Percentiles rank a stretch among this genome's conserved stretches.
These are phyloP conservation scores for Sandelia bainsii DNA, from an alignment of 2,797 vertebrate genomes.

Conservation along the genomic window DNA sequence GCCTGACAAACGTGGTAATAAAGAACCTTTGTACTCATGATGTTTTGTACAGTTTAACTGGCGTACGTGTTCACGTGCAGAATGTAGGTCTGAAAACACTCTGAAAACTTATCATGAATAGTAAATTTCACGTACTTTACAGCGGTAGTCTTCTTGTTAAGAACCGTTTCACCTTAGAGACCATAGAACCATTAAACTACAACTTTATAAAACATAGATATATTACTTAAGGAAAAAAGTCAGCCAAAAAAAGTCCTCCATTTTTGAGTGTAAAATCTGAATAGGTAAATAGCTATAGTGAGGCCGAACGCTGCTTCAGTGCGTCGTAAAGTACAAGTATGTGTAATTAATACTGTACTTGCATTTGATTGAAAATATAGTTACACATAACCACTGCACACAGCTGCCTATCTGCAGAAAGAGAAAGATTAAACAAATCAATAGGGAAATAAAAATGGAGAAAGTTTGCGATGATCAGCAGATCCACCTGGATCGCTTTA, in stretches of 20 bases:
- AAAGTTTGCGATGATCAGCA: conserved; percentile 57
- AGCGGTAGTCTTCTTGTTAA: neutral
- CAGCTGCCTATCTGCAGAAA: neutral
- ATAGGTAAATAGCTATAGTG: too few relatives aligned
- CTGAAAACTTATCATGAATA: neutral
- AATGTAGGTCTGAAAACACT: neutral
- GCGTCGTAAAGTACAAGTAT: too few relatives aligned
- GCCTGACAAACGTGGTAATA: conserved; percentile 69
- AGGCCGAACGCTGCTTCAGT: too few relatives aligned
- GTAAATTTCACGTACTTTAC: neutral
- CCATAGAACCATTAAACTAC: neutral
- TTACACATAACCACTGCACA: neutral
- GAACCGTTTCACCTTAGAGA: neutral
- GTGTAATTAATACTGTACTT: too few relatives aligned
- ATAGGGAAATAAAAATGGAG: neutral
- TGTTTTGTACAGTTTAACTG: conserved; percentile 21
- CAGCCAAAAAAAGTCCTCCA: neutral
- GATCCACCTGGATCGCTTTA: conserved; percentile 74
- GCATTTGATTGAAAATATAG: too few relatives aligned
- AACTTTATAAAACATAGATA: neutral
- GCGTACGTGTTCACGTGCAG: neutral
- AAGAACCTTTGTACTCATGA: conserved; percentile 74
- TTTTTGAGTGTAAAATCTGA: neutral
- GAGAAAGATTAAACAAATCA: neutral
- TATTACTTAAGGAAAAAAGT: neutral